A percentile compares a stretch with the other conserved stretches of the same genome.
Evolutionary conservation across 1,140 invertebrate genomes (phyloP).

Genomic region (Atta colombica): DNA sequence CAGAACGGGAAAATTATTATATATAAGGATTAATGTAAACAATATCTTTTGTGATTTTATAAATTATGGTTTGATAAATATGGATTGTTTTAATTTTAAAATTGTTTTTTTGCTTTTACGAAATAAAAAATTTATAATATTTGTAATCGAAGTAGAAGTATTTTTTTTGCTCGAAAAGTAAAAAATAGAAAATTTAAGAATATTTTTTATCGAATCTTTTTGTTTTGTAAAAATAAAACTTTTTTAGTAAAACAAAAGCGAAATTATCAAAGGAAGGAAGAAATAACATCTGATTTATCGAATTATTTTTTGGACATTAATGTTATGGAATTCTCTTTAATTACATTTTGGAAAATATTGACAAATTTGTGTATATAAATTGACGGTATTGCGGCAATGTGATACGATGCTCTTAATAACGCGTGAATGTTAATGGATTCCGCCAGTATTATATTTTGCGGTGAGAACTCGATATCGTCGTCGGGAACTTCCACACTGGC

Average conservation of each 20-base stretch:
- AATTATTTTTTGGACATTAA: background rate
- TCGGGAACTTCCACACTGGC: constrained; percentile 47
- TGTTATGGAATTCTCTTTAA: constrained; percentile 36
- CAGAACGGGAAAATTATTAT: too few species aligned
- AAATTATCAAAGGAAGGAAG: background rate
- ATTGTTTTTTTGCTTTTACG: background rate
- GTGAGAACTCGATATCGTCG: constrained; percentile 49
- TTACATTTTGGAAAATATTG: background rate
- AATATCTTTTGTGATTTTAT: background rate
- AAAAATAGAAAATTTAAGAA: background rate
- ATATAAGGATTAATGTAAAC: background rate
- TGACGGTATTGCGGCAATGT: background rate
- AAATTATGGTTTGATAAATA: background rate
- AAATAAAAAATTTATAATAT: background rate
- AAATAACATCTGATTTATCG: background rate
- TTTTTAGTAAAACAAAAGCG: background rate
- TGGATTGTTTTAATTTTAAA: background rate
- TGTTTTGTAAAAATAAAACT: background rate
- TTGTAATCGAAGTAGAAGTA: background rate
- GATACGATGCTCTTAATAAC: constrained; percentile 55
- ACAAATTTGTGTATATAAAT: constrained; percentile 27
- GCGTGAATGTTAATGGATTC: constrained; percentile 53
- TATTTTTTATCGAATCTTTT: background rate
- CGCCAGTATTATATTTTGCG: constrained; percentile 47
- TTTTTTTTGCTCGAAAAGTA: background rate